Evolutionary conservation across 1,140 invertebrate species (phyloP).

Genomic region (Leptopilina clavipes): DNA sequence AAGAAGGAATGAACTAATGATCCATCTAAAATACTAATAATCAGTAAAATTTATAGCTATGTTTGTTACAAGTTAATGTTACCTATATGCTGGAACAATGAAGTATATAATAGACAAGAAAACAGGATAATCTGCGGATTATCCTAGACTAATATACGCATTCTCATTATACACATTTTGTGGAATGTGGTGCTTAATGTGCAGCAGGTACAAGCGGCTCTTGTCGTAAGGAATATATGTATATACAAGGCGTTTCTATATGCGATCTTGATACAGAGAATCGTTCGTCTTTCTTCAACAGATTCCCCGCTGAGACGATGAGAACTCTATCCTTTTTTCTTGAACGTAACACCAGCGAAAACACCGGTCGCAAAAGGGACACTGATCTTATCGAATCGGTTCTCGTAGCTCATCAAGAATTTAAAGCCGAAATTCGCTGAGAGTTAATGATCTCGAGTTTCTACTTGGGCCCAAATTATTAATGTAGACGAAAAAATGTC

Average conservation of each 20-base stretch:
- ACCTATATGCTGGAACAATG: too few relatives aligned
- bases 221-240: slow-evolving; percentile 36
- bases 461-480: background rate
- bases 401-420: background rate
- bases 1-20: too few relatives aligned
- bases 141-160: too few relatives aligned
- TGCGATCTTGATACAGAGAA: slow-evolving; percentile 48
- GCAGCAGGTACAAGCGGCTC: slow-evolving; percentile 38
- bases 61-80: too few relatives aligned
- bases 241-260: slow-evolving; percentile 44
- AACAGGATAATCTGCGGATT: too few relatives aligned
- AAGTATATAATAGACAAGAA: too few relatives aligned
- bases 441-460: slow-evolving; percentile 47
- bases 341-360: slow-evolving; percentile 53
- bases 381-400: slow-evolving; percentile 54
- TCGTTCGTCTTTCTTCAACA: slow-evolving; percentile 51
- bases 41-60: too few relatives aligned
- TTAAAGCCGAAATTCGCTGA: slow-evolving; percentile 19
- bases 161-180: too few relatives aligned
- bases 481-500: background rate
- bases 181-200: slow-evolving; percentile 47
- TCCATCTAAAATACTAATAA: too few relatives aligned
- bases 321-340: slow-evolving; percentile 61
- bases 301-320: slow-evolving; percentile 57
- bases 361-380: slow-evolving; percentile 49